These are phyloP conservation scores for Cyprinodon brontotheroides DNA, from an alignment of 2,113 vertebrate genomes.

Conservation along the genomic window DNA sequence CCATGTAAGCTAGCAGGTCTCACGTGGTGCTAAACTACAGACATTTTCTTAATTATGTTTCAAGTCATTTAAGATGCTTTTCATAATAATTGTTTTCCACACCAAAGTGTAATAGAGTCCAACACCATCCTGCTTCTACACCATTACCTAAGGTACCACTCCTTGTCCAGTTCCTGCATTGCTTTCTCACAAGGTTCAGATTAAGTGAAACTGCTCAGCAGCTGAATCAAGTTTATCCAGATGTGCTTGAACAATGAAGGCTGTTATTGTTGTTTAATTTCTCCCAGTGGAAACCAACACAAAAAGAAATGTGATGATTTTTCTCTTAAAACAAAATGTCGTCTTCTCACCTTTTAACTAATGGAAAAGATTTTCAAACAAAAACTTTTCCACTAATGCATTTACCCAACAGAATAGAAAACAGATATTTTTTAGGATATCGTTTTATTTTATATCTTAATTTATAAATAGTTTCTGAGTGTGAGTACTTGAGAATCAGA, in stretches of 20 bases:
- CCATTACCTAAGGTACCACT: not conserved
- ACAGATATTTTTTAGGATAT: not conserved
- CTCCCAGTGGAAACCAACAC: conserved; percentile 16
- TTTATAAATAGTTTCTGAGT: not conserved
- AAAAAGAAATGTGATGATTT: conserved; percentile 5
- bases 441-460: not conserved
- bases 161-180: not conserved
- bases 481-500: not conserved
- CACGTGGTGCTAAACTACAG: not conserved
- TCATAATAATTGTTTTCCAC: not conserved
- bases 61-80: conserved; percentile 8
- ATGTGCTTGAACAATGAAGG: conserved; percentile 61
- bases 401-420: not conserved
- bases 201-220: conserved; percentile 49
- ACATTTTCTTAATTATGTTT: not conserved
- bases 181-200: conserved; percentile 35
- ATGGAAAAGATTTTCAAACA: too few relatives aligned
- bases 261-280: conserved; percentile 46
- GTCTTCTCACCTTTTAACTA: not conserved
- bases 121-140: conserved; percentile 4
- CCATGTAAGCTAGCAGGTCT: conserved; percentile 21
- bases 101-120: conserved; percentile 16
- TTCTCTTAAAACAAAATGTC: not conserved
- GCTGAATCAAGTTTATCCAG: conserved; percentile 52
- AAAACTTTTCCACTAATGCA: conserved; percentile 6